These are phyloP conservation scores for Todiramphus chloris DNA, from an alignment of 2,113 vertebrate species.

Conservation along the genomic window DNA sequence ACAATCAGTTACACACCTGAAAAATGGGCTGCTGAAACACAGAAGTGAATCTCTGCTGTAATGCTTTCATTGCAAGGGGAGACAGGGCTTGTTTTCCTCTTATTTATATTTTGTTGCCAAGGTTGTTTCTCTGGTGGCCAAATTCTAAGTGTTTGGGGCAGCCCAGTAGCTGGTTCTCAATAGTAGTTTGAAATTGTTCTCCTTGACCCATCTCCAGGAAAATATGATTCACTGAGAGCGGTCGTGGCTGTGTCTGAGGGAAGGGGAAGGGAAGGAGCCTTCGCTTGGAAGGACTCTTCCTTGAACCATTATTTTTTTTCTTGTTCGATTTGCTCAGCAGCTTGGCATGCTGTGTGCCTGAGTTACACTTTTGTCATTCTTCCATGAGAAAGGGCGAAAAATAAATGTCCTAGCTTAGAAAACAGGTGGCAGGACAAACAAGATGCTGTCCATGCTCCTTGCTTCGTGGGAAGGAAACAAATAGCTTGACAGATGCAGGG, in stretches of 20 bases:
- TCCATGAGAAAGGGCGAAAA: conserved; percentile 20
- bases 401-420: conserved; percentile 9
- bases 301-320: background rate
- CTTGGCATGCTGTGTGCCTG: background rate
- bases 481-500: conserved; percentile 9
- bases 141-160: conserved; percentile 16
- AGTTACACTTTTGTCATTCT: background rate
- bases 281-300: background rate
- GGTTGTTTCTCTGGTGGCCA: conserved; percentile 40
- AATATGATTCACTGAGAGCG: conserved; percentile 33
- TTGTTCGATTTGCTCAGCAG: background rate
- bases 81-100: background rate
- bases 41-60: background rate
- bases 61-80: background rate
- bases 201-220: conserved; percentile 29
- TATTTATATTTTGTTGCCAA: background rate
- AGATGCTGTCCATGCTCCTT: background rate
- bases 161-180: conserved; percentile 37
- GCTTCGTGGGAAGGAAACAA: background rate
- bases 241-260: background rate
- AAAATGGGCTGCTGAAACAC: background rate
- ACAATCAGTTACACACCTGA: conserved; percentile 35
- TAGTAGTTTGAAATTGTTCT: conserved; percentile 21
- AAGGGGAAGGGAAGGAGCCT: conserved; percentile 15
- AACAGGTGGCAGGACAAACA: conserved; percentile 58